Percentiles rank a stretch among this genome's conserved stretches.
Conservation (phyloP, 2,113 vertebrate genomes). For the Ondatra zibethicus region DNA sequence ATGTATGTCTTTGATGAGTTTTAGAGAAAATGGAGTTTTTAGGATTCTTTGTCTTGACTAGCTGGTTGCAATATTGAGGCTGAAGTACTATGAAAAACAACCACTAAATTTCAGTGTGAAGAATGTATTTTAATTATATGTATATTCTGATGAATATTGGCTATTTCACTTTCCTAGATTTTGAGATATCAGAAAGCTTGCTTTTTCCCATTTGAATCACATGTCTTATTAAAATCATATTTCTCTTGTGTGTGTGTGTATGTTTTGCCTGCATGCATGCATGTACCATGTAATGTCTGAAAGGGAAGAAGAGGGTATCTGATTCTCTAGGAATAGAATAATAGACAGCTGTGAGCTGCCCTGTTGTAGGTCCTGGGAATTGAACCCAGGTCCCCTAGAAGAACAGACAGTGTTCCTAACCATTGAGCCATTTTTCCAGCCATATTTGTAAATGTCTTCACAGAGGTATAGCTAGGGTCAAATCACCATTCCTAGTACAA, state of each 20-base stretch:
- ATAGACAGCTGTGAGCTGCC: neutral
- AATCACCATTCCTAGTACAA: neutral
- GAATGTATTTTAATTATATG: conserved; percentile 7
- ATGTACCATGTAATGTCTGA: neutral
- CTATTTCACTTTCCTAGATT: conserved; percentile 27
- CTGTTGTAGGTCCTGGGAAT: neutral
- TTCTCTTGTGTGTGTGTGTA: neutral
- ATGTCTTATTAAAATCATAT: neutral
- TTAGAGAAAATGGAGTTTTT: conserved; percentile 46
- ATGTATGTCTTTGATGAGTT: conserved; percentile 17
- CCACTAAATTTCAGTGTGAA: neutral
- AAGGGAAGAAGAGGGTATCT: neutral
- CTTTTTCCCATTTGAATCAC: neutral
- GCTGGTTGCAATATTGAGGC: neutral
- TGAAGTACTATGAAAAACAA: conserved; percentile 41
- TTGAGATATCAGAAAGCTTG: conserved; percentile 4
- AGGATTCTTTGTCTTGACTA: neutral
- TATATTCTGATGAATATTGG: neutral
- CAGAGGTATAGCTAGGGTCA: neutral
- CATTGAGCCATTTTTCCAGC: neutral
- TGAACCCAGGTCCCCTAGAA: neutral
- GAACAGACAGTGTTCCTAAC: neutral
- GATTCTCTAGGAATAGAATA: neutral
- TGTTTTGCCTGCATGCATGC: neutral
- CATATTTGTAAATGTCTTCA: neutral